Conservation (phyloP, 1,140 invertebrate genomes). For the Bombus terrestris region DNA sequence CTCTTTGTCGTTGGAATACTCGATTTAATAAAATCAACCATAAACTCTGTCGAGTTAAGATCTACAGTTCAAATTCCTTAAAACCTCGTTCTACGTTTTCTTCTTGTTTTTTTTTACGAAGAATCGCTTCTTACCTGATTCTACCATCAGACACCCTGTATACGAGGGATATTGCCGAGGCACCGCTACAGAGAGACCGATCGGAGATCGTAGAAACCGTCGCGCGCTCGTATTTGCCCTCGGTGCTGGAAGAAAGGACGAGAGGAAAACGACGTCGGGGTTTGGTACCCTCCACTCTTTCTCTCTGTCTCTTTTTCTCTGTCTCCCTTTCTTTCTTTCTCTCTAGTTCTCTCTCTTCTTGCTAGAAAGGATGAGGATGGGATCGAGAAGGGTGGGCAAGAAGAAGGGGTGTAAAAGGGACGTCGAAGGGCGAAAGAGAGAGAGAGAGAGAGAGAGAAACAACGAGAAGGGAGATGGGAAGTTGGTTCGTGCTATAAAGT, state of each 20-base stretch:
- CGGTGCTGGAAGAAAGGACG: slow-evolving; percentile 54
- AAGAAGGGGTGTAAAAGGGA: slow-evolving; percentile 4
- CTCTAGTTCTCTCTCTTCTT: neutral
- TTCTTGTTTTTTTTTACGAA: too few relatives aligned
- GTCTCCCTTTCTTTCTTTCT: slow-evolving; percentile 17
- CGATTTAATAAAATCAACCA: too few relatives aligned
- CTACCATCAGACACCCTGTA: neutral
- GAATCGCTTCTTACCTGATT: neutral
- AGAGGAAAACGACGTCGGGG: slow-evolving; percentile 41
- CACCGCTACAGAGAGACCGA: slow-evolving; percentile 26
- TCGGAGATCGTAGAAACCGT: slow-evolving; percentile 53
- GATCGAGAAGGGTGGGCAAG: neutral
- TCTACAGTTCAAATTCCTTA: too few relatives aligned
- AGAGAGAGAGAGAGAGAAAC: slow-evolving; percentile 13
- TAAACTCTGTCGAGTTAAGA: too few relatives aligned
- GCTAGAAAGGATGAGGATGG: slow-evolving; percentile 3
- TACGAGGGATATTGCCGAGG: slow-evolving; percentile 35
- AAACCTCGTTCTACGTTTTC: too few relatives aligned
- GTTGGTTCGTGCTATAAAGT: slow-evolving; percentile 66
- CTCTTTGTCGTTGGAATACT: too few relatives aligned
- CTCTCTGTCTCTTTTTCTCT: neutral
- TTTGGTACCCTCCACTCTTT: slow-evolving; percentile 55
- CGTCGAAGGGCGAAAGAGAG: slow-evolving; percentile 21
- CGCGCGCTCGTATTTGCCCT: slow-evolving; percentile 58
- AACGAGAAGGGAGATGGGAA: slow-evolving; percentile 36